phyloP scores from a whole-genome alignment of 2,888 invertebrate genomes.

The Cactoblastis cactorum region DNA sequence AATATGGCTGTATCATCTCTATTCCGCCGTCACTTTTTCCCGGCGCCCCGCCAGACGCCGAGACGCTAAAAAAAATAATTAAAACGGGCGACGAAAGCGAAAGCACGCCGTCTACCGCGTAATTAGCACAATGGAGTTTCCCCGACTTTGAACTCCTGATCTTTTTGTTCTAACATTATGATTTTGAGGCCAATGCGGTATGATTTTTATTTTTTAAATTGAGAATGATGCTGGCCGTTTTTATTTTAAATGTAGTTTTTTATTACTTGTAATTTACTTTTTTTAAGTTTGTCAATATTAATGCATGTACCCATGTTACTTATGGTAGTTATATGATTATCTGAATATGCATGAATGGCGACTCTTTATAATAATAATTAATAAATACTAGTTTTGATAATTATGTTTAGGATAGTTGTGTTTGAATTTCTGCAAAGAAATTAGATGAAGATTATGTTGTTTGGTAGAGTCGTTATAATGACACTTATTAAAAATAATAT shows the following conservation, averaged over 20 bases:
- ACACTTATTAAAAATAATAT: no score
- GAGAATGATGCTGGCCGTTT: conserved; percentile 1
- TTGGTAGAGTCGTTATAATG: no score
- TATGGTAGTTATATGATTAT: no score
- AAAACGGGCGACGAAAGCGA: conserved; percentile 76
- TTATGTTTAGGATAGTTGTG: no score
- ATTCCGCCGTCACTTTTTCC: conserved; percentile 59
- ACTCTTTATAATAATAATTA: no score
- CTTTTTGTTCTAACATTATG: conserved; percentile 55
- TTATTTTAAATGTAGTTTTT: background rate
- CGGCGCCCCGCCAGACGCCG: conserved; percentile 75
- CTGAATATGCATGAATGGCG: no score
- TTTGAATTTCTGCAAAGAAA: no score
- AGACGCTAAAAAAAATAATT: conserved; percentile 79
- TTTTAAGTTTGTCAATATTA: background rate
- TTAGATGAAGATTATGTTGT: no score
- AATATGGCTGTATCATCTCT: conserved; percentile 23
- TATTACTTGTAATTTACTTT: background rate
- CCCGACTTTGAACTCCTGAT: conserved; percentile 78
- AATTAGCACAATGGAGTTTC: conserved; percentile 79
- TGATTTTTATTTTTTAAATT: background rate
- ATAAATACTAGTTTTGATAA: no score
- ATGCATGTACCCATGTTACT: no score
- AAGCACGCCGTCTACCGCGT: conserved; percentile 78
- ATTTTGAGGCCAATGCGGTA: conserved; percentile 3